Percentiles rank a stretch among this genome's conserved stretches.
Conservation (phyloP, 1,140 invertebrate species). For the Nephotettix cincticeps region DNA sequence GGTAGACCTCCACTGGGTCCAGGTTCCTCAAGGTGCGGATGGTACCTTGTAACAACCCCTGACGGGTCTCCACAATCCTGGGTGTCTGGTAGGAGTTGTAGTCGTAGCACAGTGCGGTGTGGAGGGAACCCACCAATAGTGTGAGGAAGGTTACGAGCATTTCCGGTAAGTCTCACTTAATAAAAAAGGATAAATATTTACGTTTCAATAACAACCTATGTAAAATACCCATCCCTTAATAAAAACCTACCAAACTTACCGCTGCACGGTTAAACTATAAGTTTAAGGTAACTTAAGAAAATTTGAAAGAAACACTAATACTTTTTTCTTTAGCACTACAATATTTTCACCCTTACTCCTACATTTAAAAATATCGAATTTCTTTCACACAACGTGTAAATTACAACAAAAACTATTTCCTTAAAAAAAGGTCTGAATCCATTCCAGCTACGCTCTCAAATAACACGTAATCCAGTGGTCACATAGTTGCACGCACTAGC, state of each 20-base stretch:
- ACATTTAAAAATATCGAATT: too few species aligned
- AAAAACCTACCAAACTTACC: not conserved
- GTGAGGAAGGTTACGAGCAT: not conserved
- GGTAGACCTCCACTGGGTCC: constrained; percentile 38
- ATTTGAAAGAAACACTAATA: not conserved
- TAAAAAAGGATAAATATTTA: too few species aligned
- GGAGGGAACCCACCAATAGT: not conserved
- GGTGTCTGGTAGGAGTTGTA: not conserved
- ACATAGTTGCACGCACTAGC: not conserved
- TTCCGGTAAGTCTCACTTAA: too few species aligned
- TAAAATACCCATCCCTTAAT: not conserved
- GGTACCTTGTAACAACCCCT: not conserved
- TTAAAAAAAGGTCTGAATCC: too few species aligned
- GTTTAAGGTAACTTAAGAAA: not conserved
- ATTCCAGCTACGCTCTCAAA: too few species aligned
- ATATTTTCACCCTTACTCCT: too few species aligned
- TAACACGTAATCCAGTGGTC: too few species aligned
- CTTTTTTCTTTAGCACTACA: too few species aligned
- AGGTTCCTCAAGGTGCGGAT: constrained; percentile 18
- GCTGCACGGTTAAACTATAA: not conserved
- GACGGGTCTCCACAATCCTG: not conserved
- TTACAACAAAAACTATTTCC: too few species aligned
- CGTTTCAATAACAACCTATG: not conserved
- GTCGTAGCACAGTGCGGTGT: not conserved
- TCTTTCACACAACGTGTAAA: too few species aligned